Evolutionary conservation across 2,888 invertebrate species (phyloP), one percentile per base, ranked within the genome.

Genomic region (Boloria selene): DNA sequence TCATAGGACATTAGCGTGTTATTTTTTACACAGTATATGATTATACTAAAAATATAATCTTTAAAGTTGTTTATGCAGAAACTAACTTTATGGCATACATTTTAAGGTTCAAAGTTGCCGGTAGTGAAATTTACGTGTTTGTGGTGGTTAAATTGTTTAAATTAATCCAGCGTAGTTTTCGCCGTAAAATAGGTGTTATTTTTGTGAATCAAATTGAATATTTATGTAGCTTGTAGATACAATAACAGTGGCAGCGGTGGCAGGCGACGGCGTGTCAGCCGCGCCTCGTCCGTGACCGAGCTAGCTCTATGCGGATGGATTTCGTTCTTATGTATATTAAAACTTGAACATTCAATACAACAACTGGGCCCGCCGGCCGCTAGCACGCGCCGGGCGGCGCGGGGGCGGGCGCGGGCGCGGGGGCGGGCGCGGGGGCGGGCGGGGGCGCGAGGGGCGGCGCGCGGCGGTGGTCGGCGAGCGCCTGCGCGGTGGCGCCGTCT

Each of bases 401-500:
- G 55, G 49, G 45, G 13, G 22, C 22, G 22, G 13, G 54, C 13
- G 17, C 64, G 75, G 95, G 98, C 98, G 31, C 96, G 75, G 95
- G 92, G 78, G 98, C 95, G 93, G 94, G 98, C 81, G 98, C 97
- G 89, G 98, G 81, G 31, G 31, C 96, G 97, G 93, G 97, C 96
- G 75, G 95, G 92, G 78, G 98, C 95, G 93, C 94, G 98, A 81
- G 98, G 97, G 89, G 98, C 98, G 76, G 97, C 96, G 81, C 98
- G 94, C 90, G 31, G 31, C 96, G 97, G 93, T 98, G 98, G 86
- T 97, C 97, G 85, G 95, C 96, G 76, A 98, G 94, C 73, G 98
- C 98, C 87, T 96, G 96, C 79, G 98, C 95, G 63, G 98, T 98
- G 85, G 95, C 95, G 77, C 96, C 95, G 93, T 99, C 98, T 81